Conservation (phyloP, 2,888 invertebrate genomes). For the Steromphala cineraria region DNA sequence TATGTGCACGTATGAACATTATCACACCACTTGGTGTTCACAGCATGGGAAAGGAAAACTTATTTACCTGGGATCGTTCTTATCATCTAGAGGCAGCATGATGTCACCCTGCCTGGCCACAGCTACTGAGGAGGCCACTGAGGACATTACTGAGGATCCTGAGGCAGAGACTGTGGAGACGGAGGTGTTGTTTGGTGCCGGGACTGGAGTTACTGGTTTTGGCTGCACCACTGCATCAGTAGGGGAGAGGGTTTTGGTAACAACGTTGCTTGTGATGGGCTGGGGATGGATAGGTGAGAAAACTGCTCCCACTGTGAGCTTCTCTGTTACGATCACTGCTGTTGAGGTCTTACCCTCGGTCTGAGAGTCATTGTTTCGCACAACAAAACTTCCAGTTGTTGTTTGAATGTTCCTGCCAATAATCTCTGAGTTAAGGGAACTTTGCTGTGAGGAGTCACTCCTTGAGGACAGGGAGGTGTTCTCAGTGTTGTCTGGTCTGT, state of each 20-base stretch:
- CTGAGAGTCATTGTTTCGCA: not conserved
- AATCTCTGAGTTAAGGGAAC: not conserved
- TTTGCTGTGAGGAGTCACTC: not conserved
- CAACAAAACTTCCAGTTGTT: not conserved
- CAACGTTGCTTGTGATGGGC: slow-evolving; percentile 54
- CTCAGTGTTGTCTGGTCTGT: not conserved
- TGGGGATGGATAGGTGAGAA: slow-evolving; percentile 69
- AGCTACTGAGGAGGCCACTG: not conserved
- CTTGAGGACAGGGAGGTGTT: not conserved
- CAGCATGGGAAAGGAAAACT: too few relatives aligned
- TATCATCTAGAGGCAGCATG: not conserved
- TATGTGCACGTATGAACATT: too few relatives aligned
- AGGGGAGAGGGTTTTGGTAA: not conserved
- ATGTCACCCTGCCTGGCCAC: not conserved
- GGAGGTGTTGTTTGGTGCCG: not conserved
- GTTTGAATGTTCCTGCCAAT: not conserved
- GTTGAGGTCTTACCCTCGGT: not conserved
- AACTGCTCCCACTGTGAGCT: slow-evolving; percentile 50
- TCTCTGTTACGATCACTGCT: slow-evolving; percentile 53
- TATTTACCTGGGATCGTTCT: not conserved
- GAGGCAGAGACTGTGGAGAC: not conserved
- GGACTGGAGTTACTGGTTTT: slow-evolving; percentile 11
- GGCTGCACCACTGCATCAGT: not conserved
- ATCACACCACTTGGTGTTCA: too few relatives aligned
- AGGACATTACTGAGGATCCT: not conserved